phyloP scores from a whole-genome alignment of 2,888 invertebrate genomes.

The Quadroppia sp. region DNA sequence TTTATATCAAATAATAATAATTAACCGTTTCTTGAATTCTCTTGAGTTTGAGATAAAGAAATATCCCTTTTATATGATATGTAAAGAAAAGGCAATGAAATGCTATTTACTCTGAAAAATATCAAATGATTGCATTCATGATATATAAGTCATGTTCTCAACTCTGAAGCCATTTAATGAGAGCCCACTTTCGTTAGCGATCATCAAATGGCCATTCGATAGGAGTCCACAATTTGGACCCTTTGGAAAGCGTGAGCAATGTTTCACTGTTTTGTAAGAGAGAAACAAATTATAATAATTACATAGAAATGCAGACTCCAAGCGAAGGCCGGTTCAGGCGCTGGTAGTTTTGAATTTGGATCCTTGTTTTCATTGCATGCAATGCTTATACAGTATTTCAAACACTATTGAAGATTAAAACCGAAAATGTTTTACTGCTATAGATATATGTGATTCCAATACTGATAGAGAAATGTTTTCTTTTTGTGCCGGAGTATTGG shows the following conservation, averaged over 20 bases:
- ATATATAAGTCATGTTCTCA: constrained; percentile 24
- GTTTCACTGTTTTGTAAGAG: constrained; percentile 7
- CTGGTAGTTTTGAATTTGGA: constrained; percentile 4
- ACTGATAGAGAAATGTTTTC: constrained; percentile 24
- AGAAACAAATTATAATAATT: constrained; percentile 34
- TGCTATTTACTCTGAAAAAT: constrained; percentile 2
- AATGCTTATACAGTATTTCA: not conserved
- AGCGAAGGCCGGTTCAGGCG: not conserved
- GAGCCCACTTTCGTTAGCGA: constrained; percentile 12
- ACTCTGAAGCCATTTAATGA: constrained; percentile 21
- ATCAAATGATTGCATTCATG: not conserved
- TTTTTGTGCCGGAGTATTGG: constrained; percentile 3
- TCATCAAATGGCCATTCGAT: constrained; percentile 21
- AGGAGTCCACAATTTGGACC: constrained; percentile 9
- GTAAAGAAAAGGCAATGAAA: constrained; percentile 13
- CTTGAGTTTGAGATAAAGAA: constrained; percentile 11
- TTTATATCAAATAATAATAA: constrained; percentile 31
- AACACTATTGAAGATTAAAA: not conserved
- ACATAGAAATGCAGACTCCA: not conserved
- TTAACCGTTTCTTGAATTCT: constrained; percentile 18
- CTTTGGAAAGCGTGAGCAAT: constrained; percentile 30
- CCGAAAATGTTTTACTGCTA: constrained; percentile 15
- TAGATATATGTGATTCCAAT: not conserved
- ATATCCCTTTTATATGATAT: not conserved
- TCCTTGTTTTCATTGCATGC: not conserved